Percentiles rank a stretch among this genome's conserved stretches.
These are phyloP conservation scores for Turritopsis rubra DNA, from an alignment of 30 jellyfish, hydroid and myxozoan genomes.

Conservation along the genomic window DNA sequence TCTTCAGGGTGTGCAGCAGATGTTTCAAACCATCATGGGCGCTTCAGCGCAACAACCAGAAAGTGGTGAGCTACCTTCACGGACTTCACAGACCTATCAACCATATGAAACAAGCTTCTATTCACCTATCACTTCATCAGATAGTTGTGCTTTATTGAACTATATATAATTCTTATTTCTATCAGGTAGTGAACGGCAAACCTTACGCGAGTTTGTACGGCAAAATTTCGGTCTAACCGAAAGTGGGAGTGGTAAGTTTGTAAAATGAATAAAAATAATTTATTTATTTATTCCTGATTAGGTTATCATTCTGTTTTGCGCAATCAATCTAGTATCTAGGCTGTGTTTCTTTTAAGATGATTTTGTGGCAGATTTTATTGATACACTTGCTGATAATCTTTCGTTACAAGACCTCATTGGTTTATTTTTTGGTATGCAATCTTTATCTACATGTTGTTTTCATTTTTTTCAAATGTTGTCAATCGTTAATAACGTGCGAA, in stretches of 20 bases:
- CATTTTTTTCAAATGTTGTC: too few relatives aligned
- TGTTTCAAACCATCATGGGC: conserved; percentile 12
- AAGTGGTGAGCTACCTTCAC: background rate
- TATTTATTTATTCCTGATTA: background rate
- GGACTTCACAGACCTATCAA: too few relatives aligned
- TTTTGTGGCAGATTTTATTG: conserved; percentile 37
- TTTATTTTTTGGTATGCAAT: conserved; percentile 51
- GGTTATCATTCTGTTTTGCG: background rate
- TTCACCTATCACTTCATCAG: too few relatives aligned
- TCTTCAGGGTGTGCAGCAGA: background rate
- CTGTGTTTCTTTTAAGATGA: conserved; percentile 58
- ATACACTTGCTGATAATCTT: conserved; percentile 37
- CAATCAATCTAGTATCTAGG: too few relatives aligned
- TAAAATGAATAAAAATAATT: background rate
- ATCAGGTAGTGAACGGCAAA: conserved; percentile 1
- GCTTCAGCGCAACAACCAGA: background rate
- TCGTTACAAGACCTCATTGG: conserved; percentile 42
- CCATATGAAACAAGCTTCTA: too few relatives aligned
- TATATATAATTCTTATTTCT: background rate
- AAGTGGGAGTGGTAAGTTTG: background rate
- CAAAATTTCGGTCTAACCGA: conserved; percentile 9
- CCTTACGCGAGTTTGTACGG: conserved; percentile 16
- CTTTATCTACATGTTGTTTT: background rate
- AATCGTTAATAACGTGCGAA: too few relatives aligned
- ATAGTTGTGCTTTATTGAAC: background rate